Evolutionary conservation across 2,797 vertebrate genomes (phyloP), one percentile per base, ranked within the genome.

Genomic region (Galago senegalensis): DNA sequence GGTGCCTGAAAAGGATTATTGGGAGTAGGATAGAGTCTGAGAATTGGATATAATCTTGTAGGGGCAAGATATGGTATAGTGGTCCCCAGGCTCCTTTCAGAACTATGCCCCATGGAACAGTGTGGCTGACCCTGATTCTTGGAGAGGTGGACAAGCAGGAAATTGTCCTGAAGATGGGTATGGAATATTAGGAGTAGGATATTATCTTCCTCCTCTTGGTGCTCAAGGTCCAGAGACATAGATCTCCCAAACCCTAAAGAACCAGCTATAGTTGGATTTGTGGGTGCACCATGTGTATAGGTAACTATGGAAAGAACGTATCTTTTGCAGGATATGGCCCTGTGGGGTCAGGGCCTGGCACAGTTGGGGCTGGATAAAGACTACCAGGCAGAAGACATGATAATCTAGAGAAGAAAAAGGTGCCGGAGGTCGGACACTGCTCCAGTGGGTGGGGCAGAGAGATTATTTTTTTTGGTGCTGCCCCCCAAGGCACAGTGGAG

Each of bases 11-110:
- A 98, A 98, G 98, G 97, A 97, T 98, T 98, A 84, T 84, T 98
- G 73, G 98, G 98, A 2, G 98, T 98, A 89, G 98, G 98, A 96
- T 99, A 98, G 7, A 98, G 97, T 98, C 98, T 98, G 88, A 98
- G 98, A 96, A 98, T 98, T 37, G 98, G 98, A 63, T 98, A 98
- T 2, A 98, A 98, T 95, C 98, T 98, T 76, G 98, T 88, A 82
- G 98, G 98, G 85, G 98, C 98, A 94, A 98, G 98, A 60, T 98
- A 99, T 0, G 98, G 98, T 37, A 96, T 67, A 98, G 98, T 17
- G 98, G 98, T 81, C 98, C 98, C 98, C 98, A 98, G 1, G 98
- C 96, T 96, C 98, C 98, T 1, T 98, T 98, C 17, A 98, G 98
- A 56, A 98, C 98, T 5, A 98, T 97, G 1, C 98, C 98, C 98